Percentiles rank a stretch among this genome's conserved stretches.
phyloP scores from a whole-genome alignment of 2,888 invertebrate genomes.

The Microctonus hyperodae region DNA sequence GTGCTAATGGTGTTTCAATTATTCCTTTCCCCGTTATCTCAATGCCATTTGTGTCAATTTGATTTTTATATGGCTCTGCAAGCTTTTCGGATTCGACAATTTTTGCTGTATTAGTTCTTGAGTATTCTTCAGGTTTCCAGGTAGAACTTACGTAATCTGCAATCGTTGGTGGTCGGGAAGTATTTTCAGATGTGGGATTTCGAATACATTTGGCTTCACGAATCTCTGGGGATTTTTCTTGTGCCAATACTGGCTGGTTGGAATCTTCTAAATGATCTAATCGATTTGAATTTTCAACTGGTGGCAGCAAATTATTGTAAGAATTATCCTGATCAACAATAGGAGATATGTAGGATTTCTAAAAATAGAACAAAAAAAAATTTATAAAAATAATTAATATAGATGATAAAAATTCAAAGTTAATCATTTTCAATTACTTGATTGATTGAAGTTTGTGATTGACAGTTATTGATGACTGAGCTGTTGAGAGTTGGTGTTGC shows the following conservation, averaged over 20 bases:
- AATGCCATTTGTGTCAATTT: constrained; percentile 55
- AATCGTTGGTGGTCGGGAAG: constrained; percentile 54
- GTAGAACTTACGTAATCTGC: constrained; percentile 59
- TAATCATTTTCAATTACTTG: constrained; percentile 39
- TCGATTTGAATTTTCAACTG: constrained; percentile 11
- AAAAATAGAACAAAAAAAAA: not conserved
- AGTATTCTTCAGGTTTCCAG: constrained; percentile 60
- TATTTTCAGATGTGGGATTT: constrained; percentile 57
- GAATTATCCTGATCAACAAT: not conserved
- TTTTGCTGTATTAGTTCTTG: constrained; percentile 57
- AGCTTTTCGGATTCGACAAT: constrained; percentile 58
- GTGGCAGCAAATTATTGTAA: not conserved
- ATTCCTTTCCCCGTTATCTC: constrained; percentile 44
- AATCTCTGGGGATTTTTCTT: constrained; percentile 58
- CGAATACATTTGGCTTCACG: constrained; percentile 61
- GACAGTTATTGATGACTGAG: constrained; percentile 47
- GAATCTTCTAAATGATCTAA: constrained; percentile 44
- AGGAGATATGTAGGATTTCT: not conserved
- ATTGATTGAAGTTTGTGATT: constrained; percentile 45
- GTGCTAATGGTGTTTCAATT: constrained; percentile 61
- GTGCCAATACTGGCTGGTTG: constrained; percentile 54
- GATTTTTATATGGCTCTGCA: constrained; percentile 50
- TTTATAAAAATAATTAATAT: not conserved
- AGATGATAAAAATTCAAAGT: not conserved
- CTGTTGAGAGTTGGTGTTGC: constrained; percentile 49